Conservation (phyloP, 2,797 vertebrate genomes). For the Champsocephalus gunnari region DNA sequence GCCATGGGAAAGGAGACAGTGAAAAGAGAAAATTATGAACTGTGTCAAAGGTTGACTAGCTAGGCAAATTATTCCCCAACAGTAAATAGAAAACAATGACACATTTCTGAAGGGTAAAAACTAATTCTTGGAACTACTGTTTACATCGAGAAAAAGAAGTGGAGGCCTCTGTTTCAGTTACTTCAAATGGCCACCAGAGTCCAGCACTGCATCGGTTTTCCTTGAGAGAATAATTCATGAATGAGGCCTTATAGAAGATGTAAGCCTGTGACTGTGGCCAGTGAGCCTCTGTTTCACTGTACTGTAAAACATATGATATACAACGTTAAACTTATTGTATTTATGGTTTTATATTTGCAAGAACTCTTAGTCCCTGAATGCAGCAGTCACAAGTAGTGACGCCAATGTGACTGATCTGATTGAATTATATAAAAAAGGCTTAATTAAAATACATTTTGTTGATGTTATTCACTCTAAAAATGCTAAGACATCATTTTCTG, state of each 20-base stretch:
- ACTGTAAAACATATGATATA: not conserved
- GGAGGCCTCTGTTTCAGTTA: conserved; percentile 25
- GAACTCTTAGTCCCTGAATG: not conserved
- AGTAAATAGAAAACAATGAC: not conserved
- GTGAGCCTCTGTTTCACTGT: not conserved
- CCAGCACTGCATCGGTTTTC: conserved; percentile 55
- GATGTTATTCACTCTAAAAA: not conserved
- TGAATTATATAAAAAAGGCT: not conserved
- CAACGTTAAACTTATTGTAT: not conserved
- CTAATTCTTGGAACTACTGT: not conserved
- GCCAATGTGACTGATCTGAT: not conserved
- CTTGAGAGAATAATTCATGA: not conserved
- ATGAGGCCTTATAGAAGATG: conserved; percentile 15
- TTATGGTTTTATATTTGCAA: not conserved
- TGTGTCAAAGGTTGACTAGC: too few species aligned
- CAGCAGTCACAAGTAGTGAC: not conserved
- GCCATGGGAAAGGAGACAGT: too few species aligned
- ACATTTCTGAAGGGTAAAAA: not conserved
- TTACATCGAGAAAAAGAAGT: not conserved
- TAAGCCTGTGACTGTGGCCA: not conserved
- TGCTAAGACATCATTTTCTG: not conserved
- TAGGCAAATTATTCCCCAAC: not conserved
- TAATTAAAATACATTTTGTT: not conserved
- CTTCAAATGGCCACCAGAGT: conserved; percentile 65
- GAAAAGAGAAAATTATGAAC: too few species aligned